Evolutionary conservation across 2,797 vertebrate genomes (phyloP).

Genomic region (Pipistrellus pygmaeus): DNA sequence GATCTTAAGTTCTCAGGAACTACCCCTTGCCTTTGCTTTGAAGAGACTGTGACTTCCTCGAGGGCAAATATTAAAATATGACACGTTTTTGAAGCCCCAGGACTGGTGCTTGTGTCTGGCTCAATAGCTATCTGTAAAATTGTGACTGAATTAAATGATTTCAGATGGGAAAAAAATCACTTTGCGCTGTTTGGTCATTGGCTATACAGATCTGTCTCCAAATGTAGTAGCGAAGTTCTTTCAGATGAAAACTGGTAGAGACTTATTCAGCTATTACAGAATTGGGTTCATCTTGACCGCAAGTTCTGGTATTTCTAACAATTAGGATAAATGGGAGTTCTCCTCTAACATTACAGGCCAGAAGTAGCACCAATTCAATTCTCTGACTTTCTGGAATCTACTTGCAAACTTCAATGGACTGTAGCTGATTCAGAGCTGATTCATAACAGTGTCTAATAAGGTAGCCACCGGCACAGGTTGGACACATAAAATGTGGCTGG

Average conservation of each 20-base stretch:
- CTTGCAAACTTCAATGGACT: background rate
- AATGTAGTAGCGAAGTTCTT: background rate
- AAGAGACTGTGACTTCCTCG: background rate
- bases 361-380: background rate
- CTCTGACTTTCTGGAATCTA: background rate
- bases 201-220: background rate
- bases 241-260: background rate
- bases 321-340: background rate
- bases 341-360: background rate
- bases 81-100: background rate
- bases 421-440: background rate
- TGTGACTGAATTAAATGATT: slow-evolving; percentile 61
- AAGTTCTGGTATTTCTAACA: background rate
- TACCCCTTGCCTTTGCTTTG: background rate
- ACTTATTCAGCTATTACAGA: background rate
- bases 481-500: background rate
- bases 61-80: background rate
- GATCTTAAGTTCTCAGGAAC: background rate
- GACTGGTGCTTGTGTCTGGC: slow-evolving; percentile 7
- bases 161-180: background rate
- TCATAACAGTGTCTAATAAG: background rate
- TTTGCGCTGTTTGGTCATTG: no score
- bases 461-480: background rate
- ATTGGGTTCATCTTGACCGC: background rate
- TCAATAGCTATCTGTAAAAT: slow-evolving; percentile 40